Conservation (phyloP, 2,797 vertebrate genomes). For the Chrysocyon brachyurus region DNA sequence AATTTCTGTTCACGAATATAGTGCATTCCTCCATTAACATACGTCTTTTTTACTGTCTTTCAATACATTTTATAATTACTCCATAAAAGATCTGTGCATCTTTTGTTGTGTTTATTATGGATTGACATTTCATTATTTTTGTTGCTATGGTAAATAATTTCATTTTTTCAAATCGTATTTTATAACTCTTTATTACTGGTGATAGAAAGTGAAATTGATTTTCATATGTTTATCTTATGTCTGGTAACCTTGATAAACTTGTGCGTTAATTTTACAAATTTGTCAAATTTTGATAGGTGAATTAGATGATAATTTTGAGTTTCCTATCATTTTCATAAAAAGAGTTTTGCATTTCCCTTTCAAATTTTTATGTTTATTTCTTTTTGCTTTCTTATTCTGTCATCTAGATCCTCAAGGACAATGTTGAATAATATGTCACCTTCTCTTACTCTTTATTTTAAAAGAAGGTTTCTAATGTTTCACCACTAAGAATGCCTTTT, state of each 20-base stretch:
- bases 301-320: neutral
- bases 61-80: neutral
- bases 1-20: neutral
- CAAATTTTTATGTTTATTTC: neutral
- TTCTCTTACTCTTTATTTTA: neutral
- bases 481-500: neutral
- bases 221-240: neutral
- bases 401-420: neutral
- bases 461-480: neutral
- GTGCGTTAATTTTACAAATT: neutral
- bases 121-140: neutral
- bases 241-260: neutral
- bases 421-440: neutral
- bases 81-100: neutral
- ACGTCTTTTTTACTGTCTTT: neutral
- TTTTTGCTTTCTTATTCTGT: neutral
- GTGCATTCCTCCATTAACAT: neutral
- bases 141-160: neutral
- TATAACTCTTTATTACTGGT: neutral
- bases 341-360: neutral
- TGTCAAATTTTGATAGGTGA: neutral
- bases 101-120: neutral
- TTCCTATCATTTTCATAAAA: neutral
- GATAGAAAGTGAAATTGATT: neutral
- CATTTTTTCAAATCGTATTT: neutral